These are phyloP conservation scores for Octopus sinensis DNA, from an alignment of 1,140 invertebrate genomes.

Conservation along the genomic window DNA sequence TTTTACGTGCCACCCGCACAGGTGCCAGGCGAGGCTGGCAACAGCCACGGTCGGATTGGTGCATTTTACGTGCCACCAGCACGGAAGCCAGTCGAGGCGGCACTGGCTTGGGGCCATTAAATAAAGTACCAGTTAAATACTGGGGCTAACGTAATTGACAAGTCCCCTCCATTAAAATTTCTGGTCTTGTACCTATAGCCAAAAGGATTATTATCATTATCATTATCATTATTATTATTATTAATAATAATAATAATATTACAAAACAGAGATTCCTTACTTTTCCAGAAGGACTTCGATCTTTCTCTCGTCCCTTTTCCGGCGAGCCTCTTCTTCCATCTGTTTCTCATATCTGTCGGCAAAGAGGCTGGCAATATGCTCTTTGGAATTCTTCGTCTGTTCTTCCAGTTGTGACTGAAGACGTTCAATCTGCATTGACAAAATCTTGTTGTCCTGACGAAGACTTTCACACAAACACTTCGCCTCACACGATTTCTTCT, in stretches of 20 bases:
- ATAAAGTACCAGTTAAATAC: no score
- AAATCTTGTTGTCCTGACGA: constrained; percentile 46
- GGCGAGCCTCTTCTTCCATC: constrained; percentile 53
- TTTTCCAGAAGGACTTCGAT: constrained; percentile 56
- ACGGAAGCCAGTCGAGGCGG: no score
- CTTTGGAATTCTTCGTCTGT: constrained; percentile 54
- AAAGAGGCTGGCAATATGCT: constrained; percentile 52
- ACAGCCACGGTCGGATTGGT: no score
- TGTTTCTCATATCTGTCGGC: constrained; percentile 54
- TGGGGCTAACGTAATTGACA: no score
- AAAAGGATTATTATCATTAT: not conserved
- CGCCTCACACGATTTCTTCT: constrained; percentile 21
- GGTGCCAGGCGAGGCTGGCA: no score
- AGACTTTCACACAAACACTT: no score
- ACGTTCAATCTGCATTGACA: constrained; percentile 49
- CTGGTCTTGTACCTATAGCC: no score
- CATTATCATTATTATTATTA: not conserved
- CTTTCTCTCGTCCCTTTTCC: constrained; percentile 54
- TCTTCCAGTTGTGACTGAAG: constrained; percentile 55
- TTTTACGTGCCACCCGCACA: no score
- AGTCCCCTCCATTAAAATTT: no score
- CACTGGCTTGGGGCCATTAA: no score
- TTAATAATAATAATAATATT: not conserved
- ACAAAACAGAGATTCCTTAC: constrained; percentile 28
- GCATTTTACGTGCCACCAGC: no score